These are phyloP conservation scores for Archocentrus centrarchus DNA, from an alignment of 2,113 vertebrate genomes.

Conservation along the genomic window DNA sequence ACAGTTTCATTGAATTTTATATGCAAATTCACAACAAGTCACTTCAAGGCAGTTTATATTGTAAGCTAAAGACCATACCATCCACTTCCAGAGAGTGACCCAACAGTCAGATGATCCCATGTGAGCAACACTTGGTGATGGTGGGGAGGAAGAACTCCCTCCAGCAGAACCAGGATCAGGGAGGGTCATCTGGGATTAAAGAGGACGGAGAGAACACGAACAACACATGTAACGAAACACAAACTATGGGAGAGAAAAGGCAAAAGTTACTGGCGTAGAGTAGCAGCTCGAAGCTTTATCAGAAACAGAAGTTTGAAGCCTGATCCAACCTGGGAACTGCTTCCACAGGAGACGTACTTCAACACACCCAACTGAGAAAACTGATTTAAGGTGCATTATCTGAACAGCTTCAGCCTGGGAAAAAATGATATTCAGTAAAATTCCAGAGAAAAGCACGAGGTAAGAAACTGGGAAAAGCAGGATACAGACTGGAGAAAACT, in stretches of 20 bases:
- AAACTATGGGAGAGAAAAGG: background rate
- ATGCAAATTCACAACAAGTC: background rate
- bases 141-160: background rate
- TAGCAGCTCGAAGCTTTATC: background rate
- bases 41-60: background rate
- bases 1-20: background rate
- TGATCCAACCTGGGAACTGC: background rate
- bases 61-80: too few relatives aligned
- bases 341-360: background rate
- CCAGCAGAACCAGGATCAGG: background rate
- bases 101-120: background rate
- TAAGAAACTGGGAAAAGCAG: background rate
- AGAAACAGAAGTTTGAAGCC: background rate
- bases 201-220: too few relatives aligned
- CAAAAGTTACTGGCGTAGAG: too few relatives aligned
- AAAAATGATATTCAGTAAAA: too few relatives aligned
- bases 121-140: background rate
- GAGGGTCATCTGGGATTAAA: background rate
- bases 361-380: background rate
- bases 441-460: background rate
- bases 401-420: too few relatives aligned
- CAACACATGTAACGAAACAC: background rate
- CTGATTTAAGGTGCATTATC: background rate
- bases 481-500: background rate
- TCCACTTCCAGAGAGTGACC: too few relatives aligned